phyloP scores from a whole-genome alignment of 2,797 vertebrate species.

The Rhabdomys pumilio region DNA sequence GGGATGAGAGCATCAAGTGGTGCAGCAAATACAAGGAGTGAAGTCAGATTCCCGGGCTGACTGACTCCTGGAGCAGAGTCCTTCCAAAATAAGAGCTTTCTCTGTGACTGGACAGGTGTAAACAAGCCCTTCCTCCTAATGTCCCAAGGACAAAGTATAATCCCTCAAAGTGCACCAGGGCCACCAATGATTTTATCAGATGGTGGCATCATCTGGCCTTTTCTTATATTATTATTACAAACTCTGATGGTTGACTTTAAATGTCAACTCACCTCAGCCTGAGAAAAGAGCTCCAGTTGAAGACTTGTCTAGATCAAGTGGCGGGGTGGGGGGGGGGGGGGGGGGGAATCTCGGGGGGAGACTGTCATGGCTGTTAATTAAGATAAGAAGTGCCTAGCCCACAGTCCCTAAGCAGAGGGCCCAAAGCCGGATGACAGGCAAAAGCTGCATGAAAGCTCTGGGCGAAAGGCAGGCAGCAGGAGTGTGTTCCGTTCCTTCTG shows the following conservation, averaged over 20 bases:
- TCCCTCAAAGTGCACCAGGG: neutral
- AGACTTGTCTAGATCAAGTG: neutral
- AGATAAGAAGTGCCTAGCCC: neutral
- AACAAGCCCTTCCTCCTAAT: neutral
- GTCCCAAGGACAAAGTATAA: neutral
- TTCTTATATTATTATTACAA: neutral
- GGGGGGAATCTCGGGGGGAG: too few species aligned
- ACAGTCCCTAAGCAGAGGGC: neutral
- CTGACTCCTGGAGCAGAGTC: neutral
- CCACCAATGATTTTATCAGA: neutral
- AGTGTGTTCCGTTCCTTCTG: neutral
- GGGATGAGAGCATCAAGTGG: neutral
- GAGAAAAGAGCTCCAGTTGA: neutral
- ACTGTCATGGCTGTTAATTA: neutral
- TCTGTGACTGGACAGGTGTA: neutral
- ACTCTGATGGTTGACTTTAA: neutral
- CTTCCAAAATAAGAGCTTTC: neutral
- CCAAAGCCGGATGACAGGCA: neutral
- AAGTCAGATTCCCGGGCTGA: neutral
- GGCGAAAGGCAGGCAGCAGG: neutral
- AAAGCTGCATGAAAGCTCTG: too few species aligned
- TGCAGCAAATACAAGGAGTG: neutral
- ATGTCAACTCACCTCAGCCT: neutral
- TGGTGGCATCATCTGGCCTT: neutral
- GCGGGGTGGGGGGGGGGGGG: too few species aligned